A percentile compares a stretch with the other conserved stretches of the same genome.
Evolutionary conservation across 2,113 vertebrate species (phyloP).

Genomic region (Lepidothrix coronata): DNA sequence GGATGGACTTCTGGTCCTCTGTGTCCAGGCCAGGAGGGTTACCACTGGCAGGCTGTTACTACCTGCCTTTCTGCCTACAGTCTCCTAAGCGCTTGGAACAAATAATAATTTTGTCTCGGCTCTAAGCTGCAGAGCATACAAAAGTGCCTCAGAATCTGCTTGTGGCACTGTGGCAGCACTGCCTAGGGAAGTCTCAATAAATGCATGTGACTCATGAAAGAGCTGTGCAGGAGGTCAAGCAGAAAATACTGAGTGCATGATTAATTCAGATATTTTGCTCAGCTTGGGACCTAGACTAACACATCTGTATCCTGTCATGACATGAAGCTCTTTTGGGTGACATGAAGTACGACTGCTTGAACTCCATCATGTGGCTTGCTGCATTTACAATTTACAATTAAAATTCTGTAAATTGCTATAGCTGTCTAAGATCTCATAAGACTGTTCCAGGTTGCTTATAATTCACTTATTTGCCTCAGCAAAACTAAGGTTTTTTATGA

Average conservation of each 20-base stretch:
- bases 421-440: neutral
- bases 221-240: neutral
- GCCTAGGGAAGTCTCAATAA: neutral
- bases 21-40: neutral
- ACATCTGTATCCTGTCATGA: accelerated
- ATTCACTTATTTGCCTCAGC: neutral
- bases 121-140: neutral
- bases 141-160: neutral
- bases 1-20: neutral
- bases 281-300: neutral
- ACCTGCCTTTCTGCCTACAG: neutral
- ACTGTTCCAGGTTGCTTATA: neutral
- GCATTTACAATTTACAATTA: neutral
- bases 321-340: neutral
- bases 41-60: neutral
- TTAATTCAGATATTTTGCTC: neutral
- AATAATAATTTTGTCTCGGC: neutral
- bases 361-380: neutral
- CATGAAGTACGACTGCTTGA: neutral
- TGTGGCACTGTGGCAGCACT: neutral
- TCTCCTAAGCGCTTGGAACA: neutral
- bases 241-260: accelerated
- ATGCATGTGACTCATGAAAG: accelerated
- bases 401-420: neutral
- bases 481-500: neutral